Conservation (phyloP, 1,140 invertebrate genomes). For the Drosophila jambulina region DNA sequence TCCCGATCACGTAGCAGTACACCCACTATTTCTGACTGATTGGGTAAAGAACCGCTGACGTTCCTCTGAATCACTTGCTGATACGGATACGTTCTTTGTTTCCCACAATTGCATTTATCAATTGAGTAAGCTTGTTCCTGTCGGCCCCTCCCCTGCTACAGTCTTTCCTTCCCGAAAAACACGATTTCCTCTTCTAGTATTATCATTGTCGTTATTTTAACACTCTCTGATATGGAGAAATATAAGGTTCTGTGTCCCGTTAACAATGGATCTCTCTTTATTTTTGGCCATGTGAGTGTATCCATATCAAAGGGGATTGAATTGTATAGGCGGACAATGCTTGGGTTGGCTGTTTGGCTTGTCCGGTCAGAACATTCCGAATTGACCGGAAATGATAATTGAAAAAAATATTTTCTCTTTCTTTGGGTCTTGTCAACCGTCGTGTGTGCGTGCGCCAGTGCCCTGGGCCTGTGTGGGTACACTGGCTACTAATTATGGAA, state of each 20-base stretch:
- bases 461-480: conserved; percentile 13
- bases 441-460: conserved; percentile 26
- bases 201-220: conserved; percentile 34
- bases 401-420: conserved; percentile 72
- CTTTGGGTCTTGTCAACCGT: conserved; percentile 54
- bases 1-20: conserved; percentile 29
- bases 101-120: conserved; percentile 42
- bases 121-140: conserved; percentile 39
- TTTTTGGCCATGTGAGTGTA: conserved; percentile 46
- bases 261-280: conserved; percentile 43
- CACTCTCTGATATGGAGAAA: conserved; percentile 9
- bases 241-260: conserved; percentile 25
- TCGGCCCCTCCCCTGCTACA: neutral
- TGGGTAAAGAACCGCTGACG: conserved; percentile 2
- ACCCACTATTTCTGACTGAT: conserved; percentile 4
- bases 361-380: conserved; percentile 48
- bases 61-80: conserved; percentile 44
- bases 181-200: conserved; percentile 56
- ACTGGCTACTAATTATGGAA: conserved; percentile 77
- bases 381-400: conserved; percentile 80
- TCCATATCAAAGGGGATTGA: conserved; percentile 48
- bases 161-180: conserved; percentile 30
- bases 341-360: conserved; percentile 1
- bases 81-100: conserved; percentile 60
- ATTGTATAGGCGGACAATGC: conserved; percentile 32